phyloP scores from a whole-genome alignment of 2,888 invertebrate species.

The Aporophyla nigra region DNA sequence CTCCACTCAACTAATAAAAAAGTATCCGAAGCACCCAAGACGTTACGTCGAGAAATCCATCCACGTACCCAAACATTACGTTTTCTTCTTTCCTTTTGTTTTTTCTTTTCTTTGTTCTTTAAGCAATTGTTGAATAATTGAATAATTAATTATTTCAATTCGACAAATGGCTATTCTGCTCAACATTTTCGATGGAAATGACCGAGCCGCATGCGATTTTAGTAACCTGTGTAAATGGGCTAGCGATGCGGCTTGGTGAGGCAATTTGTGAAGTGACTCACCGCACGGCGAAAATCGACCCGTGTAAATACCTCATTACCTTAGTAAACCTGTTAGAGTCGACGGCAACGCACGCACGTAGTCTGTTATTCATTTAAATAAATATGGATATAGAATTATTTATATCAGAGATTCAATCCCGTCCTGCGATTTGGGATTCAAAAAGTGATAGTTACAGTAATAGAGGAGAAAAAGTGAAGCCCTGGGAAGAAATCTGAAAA shows the following conservation, averaged over 20 bases:
- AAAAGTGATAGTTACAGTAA: no score
- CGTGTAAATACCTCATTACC: constrained; percentile 5
- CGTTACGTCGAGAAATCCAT: constrained; percentile 68
- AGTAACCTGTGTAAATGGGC: constrained; percentile 72
- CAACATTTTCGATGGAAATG: constrained; percentile 71
- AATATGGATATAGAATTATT: no score
- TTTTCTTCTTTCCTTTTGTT: constrained; percentile 68
- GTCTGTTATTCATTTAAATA: no score
- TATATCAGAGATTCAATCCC: no score
- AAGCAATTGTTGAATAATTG: constrained; percentile 19
- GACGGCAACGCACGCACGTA: no score
- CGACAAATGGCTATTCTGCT: constrained; percentile 68
- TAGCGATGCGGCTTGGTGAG: constrained; percentile 69
- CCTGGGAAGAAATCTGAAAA: no score
- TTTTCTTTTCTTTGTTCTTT: constrained; percentile 43
- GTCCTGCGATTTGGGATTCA: no score
- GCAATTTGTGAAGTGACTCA: constrained; percentile 10
- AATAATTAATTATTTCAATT: constrained; percentile 49
- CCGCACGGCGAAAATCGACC: constrained; percentile 26
- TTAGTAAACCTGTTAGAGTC: no score
- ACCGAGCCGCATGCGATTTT: constrained; percentile 74
- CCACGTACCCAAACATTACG: constrained; percentile 65
- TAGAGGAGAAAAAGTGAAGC: no score
- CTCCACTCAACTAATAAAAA: constrained; percentile 62
- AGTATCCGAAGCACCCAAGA: constrained; percentile 63